phyloP scores from a whole-genome alignment of 2,888 invertebrate genomes.

The Netelia inedita region DNA sequence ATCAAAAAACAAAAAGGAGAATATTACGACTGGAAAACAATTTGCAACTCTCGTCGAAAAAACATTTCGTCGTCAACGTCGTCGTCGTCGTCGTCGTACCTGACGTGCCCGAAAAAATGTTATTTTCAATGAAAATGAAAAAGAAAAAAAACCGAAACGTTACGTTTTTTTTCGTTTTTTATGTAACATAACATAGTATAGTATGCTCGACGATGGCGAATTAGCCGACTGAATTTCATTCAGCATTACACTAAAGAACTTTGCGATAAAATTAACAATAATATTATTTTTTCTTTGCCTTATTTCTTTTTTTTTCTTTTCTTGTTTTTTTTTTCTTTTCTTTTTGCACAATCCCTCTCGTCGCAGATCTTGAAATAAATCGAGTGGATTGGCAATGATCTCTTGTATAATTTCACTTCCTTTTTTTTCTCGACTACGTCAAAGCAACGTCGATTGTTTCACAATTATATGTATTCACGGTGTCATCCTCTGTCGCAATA shows the following conservation, averaged over 20 bases:
- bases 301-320: conserved; percentile 17
- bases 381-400: conserved; percentile 77
- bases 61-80: not conserved
- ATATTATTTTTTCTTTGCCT: conserved; percentile 46
- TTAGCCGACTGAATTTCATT: conserved; percentile 40
- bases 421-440: conserved; percentile 51
- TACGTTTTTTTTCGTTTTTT: conserved; percentile 1
- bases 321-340: conserved; percentile 29
- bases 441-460: conserved; percentile 63
- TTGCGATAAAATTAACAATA: conserved; percentile 48
- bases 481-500: conserved; percentile 80
- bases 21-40: too few relatives aligned
- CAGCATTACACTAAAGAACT: conserved; percentile 44
- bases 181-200: conserved; percentile 31
- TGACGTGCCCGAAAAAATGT: not conserved
- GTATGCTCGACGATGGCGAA: conserved; percentile 39
- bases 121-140: conserved; percentile 13
- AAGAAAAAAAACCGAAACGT: conserved; percentile 4
- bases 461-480: conserved; percentile 71
- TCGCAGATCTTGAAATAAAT: conserved; percentile 44
- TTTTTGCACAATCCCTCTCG: conserved; percentile 44
- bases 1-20: not conserved
- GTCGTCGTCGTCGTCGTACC: too few relatives aligned
- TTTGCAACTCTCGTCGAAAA: not conserved
- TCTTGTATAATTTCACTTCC: conserved; percentile 70